phyloP scores from a whole-genome alignment of 2,113 vertebrate genomes.

The Heterotis niloticus region DNA sequence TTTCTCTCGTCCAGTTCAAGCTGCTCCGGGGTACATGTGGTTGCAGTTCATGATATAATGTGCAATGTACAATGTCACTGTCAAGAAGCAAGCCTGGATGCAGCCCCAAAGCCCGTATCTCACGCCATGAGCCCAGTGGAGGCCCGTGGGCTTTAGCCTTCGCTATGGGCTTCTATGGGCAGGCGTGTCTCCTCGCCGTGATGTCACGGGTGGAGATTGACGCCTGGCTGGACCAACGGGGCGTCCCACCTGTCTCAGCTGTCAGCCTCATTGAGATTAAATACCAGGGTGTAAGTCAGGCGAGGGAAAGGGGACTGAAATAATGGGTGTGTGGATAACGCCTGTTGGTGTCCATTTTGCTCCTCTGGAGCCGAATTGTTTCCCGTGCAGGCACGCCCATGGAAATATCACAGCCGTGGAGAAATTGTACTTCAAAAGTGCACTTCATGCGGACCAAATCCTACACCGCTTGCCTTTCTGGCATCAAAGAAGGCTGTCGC shows the following conservation, averaged over 20 bases:
- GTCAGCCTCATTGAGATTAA: slow-evolving; percentile 5
- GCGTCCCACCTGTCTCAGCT: slow-evolving; percentile 11
- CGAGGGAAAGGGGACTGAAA: neutral
- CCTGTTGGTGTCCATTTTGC: neutral
- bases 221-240: neutral
- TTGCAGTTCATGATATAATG: slow-evolving; percentile 35
- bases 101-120: slow-evolving; percentile 37
- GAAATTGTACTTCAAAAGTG: neutral
- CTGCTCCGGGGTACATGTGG: slow-evolving; percentile 39
- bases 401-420: neutral
- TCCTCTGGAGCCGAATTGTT: no score
- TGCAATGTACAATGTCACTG: slow-evolving; percentile 54
- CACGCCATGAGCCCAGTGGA: slow-evolving; percentile 24
- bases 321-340: neutral
- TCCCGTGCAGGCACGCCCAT: slow-evolving; percentile 4
- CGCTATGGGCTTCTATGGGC: slow-evolving; percentile 19
- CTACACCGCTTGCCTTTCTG: neutral
- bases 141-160: neutral
- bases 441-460: neutral
- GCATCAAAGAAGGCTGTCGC: neutral
- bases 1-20: neutral
- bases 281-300: neutral
- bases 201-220: slow-evolving; percentile 28
- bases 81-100: slow-evolving; percentile 33
- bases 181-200: slow-evolving; percentile 4